phyloP scores from a whole-genome alignment of 2,888 invertebrate genomes.

The Nematopogon swammerdamellus region DNA sequence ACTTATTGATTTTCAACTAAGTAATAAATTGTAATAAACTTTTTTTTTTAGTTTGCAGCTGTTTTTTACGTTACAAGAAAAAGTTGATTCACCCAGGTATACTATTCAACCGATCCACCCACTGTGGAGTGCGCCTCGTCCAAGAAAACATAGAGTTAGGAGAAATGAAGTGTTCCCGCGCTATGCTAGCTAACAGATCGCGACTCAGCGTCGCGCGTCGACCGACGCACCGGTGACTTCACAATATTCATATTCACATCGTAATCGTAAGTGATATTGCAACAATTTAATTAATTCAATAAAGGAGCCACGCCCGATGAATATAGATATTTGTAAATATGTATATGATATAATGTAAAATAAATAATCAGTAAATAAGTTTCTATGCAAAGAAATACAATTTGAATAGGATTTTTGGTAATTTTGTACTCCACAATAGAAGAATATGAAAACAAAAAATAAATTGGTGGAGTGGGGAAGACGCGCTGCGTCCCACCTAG shows the following conservation, averaged over 20 bases:
- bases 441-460: neutral
- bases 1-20: too few species aligned
- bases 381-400: constrained; percentile 16
- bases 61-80: too few species aligned
- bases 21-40: too few species aligned
- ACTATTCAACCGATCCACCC: too few species aligned
- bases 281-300: constrained; percentile 6
- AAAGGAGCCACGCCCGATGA: constrained; percentile 17
- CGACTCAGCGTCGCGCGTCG: too few species aligned
- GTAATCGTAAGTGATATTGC: constrained; percentile 16
- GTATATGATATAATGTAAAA: constrained; percentile 10
- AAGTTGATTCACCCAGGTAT: too few species aligned
- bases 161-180: too few species aligned
- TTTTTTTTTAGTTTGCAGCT: too few species aligned
- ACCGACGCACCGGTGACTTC: neutral
- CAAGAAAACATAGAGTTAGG: too few species aligned
- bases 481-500: constrained; percentile 18
- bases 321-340: constrained; percentile 11
- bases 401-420: constrained; percentile 40
- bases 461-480: neutral
- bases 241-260: neutral
- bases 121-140: too few species aligned
- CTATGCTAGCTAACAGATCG: too few species aligned
- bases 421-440: constrained; percentile 42
- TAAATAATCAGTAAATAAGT: constrained; percentile 9